Percentiles rank a stretch among this genome's conserved stretches.
These are phyloP conservation scores for Stylophora pistillata DNA, from an alignment of 64 coral and sea anemone genomes.

Conservation along the genomic window DNA sequence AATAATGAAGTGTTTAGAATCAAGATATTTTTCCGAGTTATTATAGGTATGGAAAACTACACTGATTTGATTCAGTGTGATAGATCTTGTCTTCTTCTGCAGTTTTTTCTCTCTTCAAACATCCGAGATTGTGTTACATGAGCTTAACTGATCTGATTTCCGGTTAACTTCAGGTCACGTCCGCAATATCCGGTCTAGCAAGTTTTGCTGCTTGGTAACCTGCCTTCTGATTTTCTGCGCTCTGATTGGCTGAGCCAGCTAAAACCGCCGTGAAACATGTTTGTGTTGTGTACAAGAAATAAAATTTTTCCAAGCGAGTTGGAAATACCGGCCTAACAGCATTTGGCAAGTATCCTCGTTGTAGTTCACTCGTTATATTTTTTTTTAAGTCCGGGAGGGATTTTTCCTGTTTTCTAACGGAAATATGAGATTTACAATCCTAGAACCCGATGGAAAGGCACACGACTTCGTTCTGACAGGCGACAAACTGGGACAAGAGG, in stretches of 20 bases:
- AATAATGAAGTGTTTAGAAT: no score
- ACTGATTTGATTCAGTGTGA: no score
- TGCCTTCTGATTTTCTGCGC: not conserved
- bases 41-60: not conserved
- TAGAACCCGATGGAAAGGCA: constrained; percentile 52
- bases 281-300: constrained; percentile 33
- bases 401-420: not conserved
- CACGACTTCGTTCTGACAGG: constrained; percentile 65
- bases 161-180: not conserved
- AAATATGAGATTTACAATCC: constrained; percentile 62
- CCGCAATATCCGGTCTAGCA: constrained; percentile 50
- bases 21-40: no score
- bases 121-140: constrained; percentile 20
- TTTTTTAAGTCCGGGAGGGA: constrained; percentile 13
- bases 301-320: constrained; percentile 14
- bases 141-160: not conserved
- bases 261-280: constrained; percentile 34
- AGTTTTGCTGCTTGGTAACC: constrained; percentile 66
- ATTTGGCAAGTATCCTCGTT: constrained; percentile 32
- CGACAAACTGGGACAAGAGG: constrained; percentile 74
- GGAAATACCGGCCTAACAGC: constrained; percentile 34
- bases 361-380: not conserved
- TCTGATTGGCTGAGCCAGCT: constrained; percentile 56
- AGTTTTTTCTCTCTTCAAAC: not conserved
- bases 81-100: not conserved